Percentiles rank a stretch among this genome's conserved stretches.
Evolutionary conservation across 2,888 invertebrate genomes (phyloP).

Genomic region (Nezara viridula): DNA sequence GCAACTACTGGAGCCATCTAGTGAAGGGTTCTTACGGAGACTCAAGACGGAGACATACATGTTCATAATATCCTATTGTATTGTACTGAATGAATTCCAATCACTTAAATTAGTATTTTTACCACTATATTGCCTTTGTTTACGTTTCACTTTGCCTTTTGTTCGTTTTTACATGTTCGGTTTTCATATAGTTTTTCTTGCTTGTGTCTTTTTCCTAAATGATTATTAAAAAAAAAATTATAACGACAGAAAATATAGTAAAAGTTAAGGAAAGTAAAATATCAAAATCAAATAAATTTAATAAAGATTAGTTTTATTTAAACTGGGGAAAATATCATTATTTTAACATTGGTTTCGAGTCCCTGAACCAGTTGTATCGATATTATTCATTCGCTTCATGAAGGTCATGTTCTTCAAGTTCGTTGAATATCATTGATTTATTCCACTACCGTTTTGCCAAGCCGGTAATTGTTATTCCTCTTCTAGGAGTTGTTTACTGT

Average conservation of each 20-base stretch:
- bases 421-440: not conserved
- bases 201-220: too few species aligned
- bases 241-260: too few species aligned
- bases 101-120: not conserved
- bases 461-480: not conserved
- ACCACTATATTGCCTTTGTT: not conserved
- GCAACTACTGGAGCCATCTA: too few species aligned
- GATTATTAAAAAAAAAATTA: too few species aligned
- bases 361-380: not conserved
- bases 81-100: not conserved
- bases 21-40: too few species aligned
- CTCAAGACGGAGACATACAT: too few species aligned
- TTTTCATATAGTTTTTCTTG: too few species aligned
- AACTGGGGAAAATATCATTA: not conserved
- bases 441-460: constrained; percentile 7
- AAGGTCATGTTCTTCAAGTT: not conserved
- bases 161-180: too few species aligned
- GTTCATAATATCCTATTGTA: too few species aligned
- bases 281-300: too few species aligned
- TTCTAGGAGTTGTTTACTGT: not conserved
- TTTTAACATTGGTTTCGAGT: not conserved
- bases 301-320: not conserved
- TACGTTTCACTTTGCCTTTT: not conserved
- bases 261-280: too few species aligned
- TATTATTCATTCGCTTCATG: not conserved